A percentile compares a stretch with the other conserved stretches of the same genome.
Evolutionary conservation across 2,113 vertebrate genomes (phyloP).

Genomic region (Vulpes lagopus): DNA sequence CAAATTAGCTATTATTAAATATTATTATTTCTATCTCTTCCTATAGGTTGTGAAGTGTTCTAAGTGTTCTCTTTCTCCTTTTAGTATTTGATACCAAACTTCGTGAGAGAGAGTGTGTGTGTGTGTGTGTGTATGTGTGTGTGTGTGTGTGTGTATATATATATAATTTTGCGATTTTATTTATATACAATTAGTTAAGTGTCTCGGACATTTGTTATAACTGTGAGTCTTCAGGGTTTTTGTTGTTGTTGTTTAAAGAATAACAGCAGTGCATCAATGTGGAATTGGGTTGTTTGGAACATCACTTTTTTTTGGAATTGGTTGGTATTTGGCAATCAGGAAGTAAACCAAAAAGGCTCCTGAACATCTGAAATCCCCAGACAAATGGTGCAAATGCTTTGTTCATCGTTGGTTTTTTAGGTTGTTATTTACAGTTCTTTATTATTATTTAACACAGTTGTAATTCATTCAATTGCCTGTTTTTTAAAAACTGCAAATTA

Average conservation of each 20-base stretch:
- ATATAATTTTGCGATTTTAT: not conserved
- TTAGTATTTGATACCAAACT: slow-evolving; percentile 40
- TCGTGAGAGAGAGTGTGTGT: not conserved
- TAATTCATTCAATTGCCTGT: not conserved
- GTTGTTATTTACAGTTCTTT: slow-evolving; percentile 24
- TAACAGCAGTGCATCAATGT: not conserved
- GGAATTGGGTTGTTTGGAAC: slow-evolving; percentile 43
- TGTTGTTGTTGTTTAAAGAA: not conserved
- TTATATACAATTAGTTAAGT: not conserved
- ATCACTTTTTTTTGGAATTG: slow-evolving; percentile 25
- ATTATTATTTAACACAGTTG: slow-evolving; percentile 25
- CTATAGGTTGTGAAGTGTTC: not conserved
- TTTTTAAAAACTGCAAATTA: slow-evolving; percentile 23
- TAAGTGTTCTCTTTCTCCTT: not conserved
- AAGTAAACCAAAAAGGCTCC: not conserved
- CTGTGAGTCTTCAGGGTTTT: not conserved
- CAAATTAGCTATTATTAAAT: slow-evolving; percentile 38
- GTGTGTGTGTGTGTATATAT: not conserved
- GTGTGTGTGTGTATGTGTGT: not conserved
- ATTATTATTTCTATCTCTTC: slow-evolving; percentile 31
- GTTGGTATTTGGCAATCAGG: not conserved
- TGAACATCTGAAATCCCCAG: not conserved
- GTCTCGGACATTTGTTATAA: not conserved
- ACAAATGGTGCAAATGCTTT: not conserved
- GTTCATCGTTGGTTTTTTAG: slow-evolving; percentile 30